Evolutionary conservation across 2,797 vertebrate genomes (phyloP), one percentile per base, ranked within the genome.

Genomic region (Crenuchus spilurus): DNA sequence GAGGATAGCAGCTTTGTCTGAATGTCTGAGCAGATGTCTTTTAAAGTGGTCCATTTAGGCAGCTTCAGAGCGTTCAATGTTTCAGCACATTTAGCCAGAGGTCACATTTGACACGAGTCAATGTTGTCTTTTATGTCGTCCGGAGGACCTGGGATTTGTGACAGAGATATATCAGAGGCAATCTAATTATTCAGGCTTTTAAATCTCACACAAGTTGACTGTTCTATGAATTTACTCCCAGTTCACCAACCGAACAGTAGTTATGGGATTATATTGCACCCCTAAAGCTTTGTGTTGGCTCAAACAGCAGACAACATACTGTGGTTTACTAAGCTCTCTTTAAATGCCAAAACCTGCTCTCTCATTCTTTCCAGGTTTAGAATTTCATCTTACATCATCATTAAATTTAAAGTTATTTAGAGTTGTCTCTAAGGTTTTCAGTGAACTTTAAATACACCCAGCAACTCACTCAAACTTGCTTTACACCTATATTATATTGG

Each of bases 21-120:
- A 72, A 24, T 26, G 33, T 49, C 30, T 61, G 55, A 54, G 48
- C 24, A 24, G 35, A 48, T 14, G 48, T 58, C 26, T 71, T 71
- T 66, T 48, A 22, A 74, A 52, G 20, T 22, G 10, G 7, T 68
- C 16, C 48, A 51, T 72, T 77, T 42, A 49, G 35, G 24, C 22
- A 51, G 33, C 54, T 58, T 61, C 20, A 72, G 55, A 67, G 16
- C n/a, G 9, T 57, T 67, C 49, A 2, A 24, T 18, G 31, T 54
- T 42, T 13, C 26, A 14, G 42, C 42, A 28, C 22, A 61, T 79
- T 48, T 39, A 55, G 22, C 35, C 49, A 55, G 46, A 52, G 22
- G 44, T 77, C 44, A 35, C 44, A 20, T 67, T 51, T 42, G 69
- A 44, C 11, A 0, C 16, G 33, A 28, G 7, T 57, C n/a, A 28